These are phyloP conservation scores for Axinella damicornis DNA, from an alignment of 37 sponge, comb jelly and placozoan genomes.

Conservation along the genomic window DNA sequence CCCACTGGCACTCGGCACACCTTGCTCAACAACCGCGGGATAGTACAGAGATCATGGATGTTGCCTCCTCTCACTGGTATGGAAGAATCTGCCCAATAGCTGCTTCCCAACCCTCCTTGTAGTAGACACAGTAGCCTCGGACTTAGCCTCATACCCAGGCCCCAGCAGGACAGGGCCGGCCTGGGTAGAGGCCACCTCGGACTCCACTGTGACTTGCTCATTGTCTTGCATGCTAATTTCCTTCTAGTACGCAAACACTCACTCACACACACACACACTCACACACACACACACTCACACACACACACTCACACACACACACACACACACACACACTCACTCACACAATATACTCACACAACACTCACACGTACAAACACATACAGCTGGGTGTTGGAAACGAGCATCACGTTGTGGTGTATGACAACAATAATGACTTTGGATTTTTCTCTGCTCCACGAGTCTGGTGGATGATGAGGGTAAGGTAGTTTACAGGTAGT, in stretches of 20 bases:
- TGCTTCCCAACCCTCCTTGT: too few relatives aligned
- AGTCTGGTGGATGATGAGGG: conserved; percentile 87
- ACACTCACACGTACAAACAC: conserved; percentile 23
- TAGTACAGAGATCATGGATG: too few relatives aligned
- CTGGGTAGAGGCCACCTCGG: too few relatives aligned
- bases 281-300: conserved; percentile 21
- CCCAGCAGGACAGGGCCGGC: too few relatives aligned
- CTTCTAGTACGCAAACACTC: conserved; percentile 20
- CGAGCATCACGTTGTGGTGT: conserved; percentile 74
- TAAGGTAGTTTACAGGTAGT: conserved; percentile 12
- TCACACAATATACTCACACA: too few relatives aligned
- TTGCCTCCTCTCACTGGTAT: too few relatives aligned
- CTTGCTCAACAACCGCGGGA: too few relatives aligned
- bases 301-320: conserved; percentile 35
- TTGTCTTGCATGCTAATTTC: too few relatives aligned
- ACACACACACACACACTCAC: conserved; percentile 52
- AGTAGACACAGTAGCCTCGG: too few relatives aligned
- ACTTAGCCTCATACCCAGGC: too few relatives aligned
- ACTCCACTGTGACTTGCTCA: background rate
- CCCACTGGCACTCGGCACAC: too few relatives aligned
- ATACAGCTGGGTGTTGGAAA: conserved; percentile 76
- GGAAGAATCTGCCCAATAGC: too few relatives aligned
- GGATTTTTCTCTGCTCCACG: conserved; percentile 83
- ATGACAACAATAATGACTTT: conserved; percentile 76
- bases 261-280: conserved; percentile 37